Percentiles rank a stretch among this genome's conserved stretches.
These are phyloP conservation scores for Misgurnus mizolepis DNA, from an alignment of 2,113 vertebrate genomes.

Conservation along the genomic window DNA sequence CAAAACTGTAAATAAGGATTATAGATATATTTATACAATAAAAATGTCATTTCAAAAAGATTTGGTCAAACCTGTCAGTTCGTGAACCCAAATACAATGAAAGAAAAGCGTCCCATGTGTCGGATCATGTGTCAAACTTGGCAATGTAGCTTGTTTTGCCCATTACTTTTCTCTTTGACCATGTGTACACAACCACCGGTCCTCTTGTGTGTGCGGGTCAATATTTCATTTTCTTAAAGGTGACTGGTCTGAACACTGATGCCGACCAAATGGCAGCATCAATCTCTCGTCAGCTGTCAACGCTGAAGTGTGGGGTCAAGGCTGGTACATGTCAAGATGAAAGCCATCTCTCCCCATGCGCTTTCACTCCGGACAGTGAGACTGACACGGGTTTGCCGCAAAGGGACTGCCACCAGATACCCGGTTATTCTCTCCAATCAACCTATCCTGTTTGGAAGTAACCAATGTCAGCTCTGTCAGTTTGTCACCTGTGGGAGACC, in stretches of 20 bases:
- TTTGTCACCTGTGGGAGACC: constrained; percentile 72
- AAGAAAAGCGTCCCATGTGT: background rate
- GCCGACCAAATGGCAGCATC: constrained; percentile 70
- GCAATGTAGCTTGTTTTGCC: constrained; percentile 46
- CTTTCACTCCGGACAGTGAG: constrained; percentile 69
- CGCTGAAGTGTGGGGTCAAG: constrained; percentile 67
- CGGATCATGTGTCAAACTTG: background rate
- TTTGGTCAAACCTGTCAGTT: background rate
- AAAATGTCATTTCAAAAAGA: background rate
- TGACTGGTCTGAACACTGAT: constrained; percentile 57
- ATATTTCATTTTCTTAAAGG: constrained; percentile 59
- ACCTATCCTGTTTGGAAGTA: constrained; percentile 63
- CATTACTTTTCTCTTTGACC: constrained; percentile 49
- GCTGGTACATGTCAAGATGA: constrained; percentile 70
- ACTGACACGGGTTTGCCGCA: constrained; percentile 64
- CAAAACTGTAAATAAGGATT: no score
- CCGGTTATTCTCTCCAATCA: constrained; percentile 63
- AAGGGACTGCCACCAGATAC: constrained; percentile 65
- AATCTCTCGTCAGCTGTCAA: constrained; percentile 77
- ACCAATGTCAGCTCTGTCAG: constrained; percentile 55
- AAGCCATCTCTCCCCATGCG: constrained; percentile 69
- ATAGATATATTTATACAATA: no score
- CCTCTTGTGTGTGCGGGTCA: constrained; percentile 61
- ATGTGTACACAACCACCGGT: constrained; percentile 51
- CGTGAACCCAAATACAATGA: background rate